Evolutionary conservation across 1,140 invertebrate species (phyloP).

Genomic region (Macrocentrus cingulum): DNA sequence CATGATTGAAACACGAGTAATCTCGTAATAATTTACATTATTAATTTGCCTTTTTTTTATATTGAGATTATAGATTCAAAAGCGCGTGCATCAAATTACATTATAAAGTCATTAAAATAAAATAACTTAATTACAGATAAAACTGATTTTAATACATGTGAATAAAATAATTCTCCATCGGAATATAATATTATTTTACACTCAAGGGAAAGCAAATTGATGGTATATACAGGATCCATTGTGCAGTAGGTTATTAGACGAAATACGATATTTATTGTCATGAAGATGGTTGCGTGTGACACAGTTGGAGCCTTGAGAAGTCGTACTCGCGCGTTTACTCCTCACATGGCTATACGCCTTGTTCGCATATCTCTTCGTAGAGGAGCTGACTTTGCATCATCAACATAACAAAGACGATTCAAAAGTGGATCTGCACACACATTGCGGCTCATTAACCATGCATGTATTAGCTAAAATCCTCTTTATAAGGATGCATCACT

Average conservation of each 20-base stretch:
- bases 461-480: not conserved
- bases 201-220: not conserved
- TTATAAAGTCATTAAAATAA: no score
- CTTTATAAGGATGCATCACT: not conserved
- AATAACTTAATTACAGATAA: no score
- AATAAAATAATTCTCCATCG: no score
- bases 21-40: no score
- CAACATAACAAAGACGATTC: conserved; percentile 2
- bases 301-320: conserved; percentile 11
- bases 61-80: no score
- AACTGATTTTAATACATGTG: no score
- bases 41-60: no score
- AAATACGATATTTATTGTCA: conserved; percentile 24
- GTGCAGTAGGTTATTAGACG: conserved; percentile 12
- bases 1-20: no score
- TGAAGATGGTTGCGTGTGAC: not conserved
- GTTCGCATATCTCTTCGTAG: not conserved
- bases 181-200: no score
- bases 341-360: not conserved
- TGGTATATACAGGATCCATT: conserved; percentile 6
- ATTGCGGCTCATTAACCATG: not conserved
- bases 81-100: no score
- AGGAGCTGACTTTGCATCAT: conserved; percentile 10
- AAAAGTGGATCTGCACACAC: not conserved
- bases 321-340: not conserved